phyloP scores from a whole-genome alignment of 2,888 invertebrate species.

The Epistrophe grossulariae region DNA sequence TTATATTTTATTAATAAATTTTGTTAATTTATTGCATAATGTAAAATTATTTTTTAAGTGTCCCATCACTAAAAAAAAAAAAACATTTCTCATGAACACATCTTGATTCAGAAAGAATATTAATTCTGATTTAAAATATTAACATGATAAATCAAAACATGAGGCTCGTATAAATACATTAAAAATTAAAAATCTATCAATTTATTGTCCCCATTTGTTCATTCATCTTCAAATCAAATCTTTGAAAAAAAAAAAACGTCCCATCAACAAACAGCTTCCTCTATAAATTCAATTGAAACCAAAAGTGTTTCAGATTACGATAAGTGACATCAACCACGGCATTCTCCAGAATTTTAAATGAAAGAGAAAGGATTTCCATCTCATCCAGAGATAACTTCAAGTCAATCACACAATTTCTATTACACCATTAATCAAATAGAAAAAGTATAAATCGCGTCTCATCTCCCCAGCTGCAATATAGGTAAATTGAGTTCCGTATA shows the following conservation, averaged over 20 bases:
- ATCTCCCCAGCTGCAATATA: neutral
- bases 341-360: conserved; percentile 24
- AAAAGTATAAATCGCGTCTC: conserved; percentile 3
- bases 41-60: no score
- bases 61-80: neutral
- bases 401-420: conserved; percentile 48
- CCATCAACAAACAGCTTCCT: neutral
- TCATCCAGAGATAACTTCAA: conserved; percentile 6
- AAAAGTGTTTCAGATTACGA: conserved; percentile 35
- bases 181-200: neutral
- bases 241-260: neutral
- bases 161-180: neutral
- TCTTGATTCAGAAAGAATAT: neutral
- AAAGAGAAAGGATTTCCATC: conserved; percentile 51
- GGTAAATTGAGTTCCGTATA: conserved; percentile 6
- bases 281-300: conserved; percentile 10
- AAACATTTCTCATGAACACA: neutral
- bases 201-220: neutral
- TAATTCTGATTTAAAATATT: neutral
- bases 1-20: no score
- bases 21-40: no score
- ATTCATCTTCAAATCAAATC: neutral
- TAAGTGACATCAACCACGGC: conserved; percentile 16
- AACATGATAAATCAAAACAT: neutral
- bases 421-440: conserved; percentile 64